Conservation (phyloP, 2,113 vertebrate genomes). For the Phyllostomus hastatus region DNA sequence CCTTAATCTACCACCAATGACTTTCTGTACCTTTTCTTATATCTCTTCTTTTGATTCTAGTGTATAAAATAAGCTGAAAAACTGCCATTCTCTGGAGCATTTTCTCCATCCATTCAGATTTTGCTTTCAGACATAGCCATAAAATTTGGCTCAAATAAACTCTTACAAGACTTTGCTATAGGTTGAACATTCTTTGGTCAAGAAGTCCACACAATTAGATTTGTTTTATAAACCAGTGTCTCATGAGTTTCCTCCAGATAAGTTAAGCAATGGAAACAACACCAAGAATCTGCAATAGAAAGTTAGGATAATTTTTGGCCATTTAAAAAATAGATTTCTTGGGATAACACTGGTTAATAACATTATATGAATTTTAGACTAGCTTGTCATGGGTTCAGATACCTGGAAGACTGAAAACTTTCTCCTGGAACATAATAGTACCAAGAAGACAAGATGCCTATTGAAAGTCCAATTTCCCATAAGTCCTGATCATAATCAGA, state of each 20-base stretch:
- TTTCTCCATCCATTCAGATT: neutral
- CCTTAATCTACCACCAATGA: neutral
- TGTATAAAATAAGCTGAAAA: neutral
- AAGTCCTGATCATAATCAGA: neutral
- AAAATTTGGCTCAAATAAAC: neutral
- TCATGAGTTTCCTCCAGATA: neutral
- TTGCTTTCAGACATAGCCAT: neutral
- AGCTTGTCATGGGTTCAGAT: neutral
- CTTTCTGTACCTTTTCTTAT: neutral
- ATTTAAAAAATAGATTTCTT: neutral
- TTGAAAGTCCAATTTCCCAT: neutral
- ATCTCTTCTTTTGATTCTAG: neutral
- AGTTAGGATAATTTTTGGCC: neutral
- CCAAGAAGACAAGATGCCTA: neutral
- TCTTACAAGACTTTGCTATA: neutral
- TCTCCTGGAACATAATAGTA: neutral
- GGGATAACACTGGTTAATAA: neutral
- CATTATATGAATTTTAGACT: neutral
- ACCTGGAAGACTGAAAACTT: neutral
- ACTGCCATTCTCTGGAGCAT: neutral
- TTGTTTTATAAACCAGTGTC: neutral
- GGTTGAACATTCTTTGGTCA: neutral
- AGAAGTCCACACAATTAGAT: neutral
- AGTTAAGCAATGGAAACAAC: neutral
- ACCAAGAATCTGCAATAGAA: neutral